Conservation (phyloP, 2,888 invertebrate genomes). For the Mythimna albipuncta region DNA sequence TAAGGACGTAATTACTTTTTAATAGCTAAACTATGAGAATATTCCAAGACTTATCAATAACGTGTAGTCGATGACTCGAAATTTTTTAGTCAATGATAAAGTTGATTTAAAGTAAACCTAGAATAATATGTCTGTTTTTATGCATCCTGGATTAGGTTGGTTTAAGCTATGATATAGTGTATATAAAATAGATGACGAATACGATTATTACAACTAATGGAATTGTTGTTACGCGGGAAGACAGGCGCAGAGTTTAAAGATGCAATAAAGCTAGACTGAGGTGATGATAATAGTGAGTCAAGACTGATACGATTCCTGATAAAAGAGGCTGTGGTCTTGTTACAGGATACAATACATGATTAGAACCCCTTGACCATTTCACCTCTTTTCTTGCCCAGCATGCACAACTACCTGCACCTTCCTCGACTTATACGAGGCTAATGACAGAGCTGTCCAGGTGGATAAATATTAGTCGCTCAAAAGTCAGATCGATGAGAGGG, state of each 20-base stretch:
- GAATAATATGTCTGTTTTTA: neutral
- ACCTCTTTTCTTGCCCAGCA: too few species aligned
- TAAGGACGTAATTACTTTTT: slow-evolving; percentile 54
- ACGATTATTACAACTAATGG: neutral
- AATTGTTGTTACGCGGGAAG: neutral
- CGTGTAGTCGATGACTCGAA: slow-evolving; percentile 37
- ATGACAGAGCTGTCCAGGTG: too few species aligned
- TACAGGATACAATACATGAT: too few species aligned
- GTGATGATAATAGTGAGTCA: neutral
- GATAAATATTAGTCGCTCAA: too few species aligned
- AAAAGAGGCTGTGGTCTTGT: neutral
- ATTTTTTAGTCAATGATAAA: slow-evolving; percentile 20
- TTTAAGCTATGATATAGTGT: neutral
- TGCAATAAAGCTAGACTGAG: neutral
- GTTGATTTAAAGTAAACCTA: neutral
- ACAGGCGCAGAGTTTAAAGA: neutral
- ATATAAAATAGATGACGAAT: neutral
- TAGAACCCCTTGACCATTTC: too few species aligned
- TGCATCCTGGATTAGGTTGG: neutral
- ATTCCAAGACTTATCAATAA: slow-evolving; percentile 21
- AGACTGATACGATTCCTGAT: neutral
- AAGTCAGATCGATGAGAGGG: too few species aligned
- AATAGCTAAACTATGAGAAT: slow-evolving; percentile 44
- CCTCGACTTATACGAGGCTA: too few species aligned
- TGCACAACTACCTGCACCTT: too few species aligned